phyloP scores from a whole-genome alignment of 2,797 vertebrate species.

The Pempheris klunzingeri region DNA sequence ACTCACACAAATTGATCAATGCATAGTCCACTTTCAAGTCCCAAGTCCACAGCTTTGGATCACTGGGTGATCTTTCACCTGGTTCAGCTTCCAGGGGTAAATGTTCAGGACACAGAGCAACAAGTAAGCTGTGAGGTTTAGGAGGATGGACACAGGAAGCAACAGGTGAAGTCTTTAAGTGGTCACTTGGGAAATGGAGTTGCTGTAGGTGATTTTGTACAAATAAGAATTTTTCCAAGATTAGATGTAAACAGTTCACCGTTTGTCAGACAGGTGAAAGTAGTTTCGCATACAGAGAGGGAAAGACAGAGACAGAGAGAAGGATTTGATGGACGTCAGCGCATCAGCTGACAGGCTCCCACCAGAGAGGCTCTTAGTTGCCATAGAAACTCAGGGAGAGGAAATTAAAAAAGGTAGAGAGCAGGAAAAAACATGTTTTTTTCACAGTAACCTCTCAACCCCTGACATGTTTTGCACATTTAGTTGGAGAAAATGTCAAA shows the following conservation, averaged over 20 bases:
- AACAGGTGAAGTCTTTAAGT: slow-evolving; percentile 25
- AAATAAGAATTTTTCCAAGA: slow-evolving; percentile 27
- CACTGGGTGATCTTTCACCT: slow-evolving; percentile 14
- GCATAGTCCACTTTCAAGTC: slow-evolving; percentile 2
- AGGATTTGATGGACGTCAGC: slow-evolving; percentile 70
- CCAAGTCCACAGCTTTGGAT: slow-evolving; percentile 1
- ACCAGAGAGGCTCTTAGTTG: slow-evolving; percentile 83
- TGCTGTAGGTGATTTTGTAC: slow-evolving; percentile 32
- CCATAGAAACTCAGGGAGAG: slow-evolving; percentile 84
- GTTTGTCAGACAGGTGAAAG: slow-evolving; percentile 38
- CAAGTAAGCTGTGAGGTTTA: not conserved
- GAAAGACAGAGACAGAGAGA: slow-evolving; percentile 45
- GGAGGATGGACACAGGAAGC: slow-evolving; percentile 13
- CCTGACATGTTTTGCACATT: slow-evolving; percentile 48
- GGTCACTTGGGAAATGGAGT: slow-evolving; percentile 14
- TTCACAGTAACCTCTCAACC: slow-evolving; percentile 59
- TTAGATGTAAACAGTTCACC: slow-evolving; percentile 11
- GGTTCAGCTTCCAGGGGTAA: slow-evolving; percentile 6
- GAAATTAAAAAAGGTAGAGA: slow-evolving; percentile 76
- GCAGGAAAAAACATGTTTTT: slow-evolving; percentile 58
- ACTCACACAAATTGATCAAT: not conserved
- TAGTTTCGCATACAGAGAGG: slow-evolving; percentile 13
- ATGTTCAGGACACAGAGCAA: not conserved
- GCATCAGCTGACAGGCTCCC: slow-evolving; percentile 68
- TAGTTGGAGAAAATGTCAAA: slow-evolving; percentile 48